Evolutionary conservation across 2,113 vertebrate genomes (phyloP).

Genomic region (Butastur rufipennis): DNA sequence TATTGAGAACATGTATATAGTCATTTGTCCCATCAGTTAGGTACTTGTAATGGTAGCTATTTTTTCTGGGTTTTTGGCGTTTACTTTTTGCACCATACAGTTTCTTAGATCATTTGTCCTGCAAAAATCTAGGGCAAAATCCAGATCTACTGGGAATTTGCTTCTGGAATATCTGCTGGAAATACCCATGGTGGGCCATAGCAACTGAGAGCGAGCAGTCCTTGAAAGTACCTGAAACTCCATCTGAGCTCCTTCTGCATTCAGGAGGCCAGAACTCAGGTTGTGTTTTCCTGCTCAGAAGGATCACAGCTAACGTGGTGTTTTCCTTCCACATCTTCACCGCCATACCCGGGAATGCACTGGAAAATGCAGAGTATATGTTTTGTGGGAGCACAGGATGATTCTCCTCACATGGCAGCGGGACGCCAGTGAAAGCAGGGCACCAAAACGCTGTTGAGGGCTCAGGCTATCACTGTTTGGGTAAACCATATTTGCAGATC

Average conservation of each 20-base stretch:
- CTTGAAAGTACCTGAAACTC: background rate
- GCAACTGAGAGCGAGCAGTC: background rate
- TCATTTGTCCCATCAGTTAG: background rate
- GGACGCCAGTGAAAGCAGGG: background rate
- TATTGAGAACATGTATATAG: constrained; percentile 29
- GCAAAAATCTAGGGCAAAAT: background rate
- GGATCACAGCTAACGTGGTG: background rate
- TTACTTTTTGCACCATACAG: background rate
- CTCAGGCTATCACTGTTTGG: background rate
- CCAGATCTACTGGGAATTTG: background rate
- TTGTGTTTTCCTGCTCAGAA: background rate
- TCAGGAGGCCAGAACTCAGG: background rate
- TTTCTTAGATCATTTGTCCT: background rate
- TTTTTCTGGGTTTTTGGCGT: background rate
- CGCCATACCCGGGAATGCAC: background rate
- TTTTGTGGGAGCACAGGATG: background rate
- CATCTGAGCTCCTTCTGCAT: background rate
- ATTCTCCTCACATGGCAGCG: background rate
- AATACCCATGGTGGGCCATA: background rate
- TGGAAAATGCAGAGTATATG: background rate
- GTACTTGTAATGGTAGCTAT: background rate
- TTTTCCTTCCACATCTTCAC: background rate
- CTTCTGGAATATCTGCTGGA: background rate
- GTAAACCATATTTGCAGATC: background rate
- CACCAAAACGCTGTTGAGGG: background rate